phyloP scores from a whole-genome alignment of 2,888 invertebrate species.

The Mylabris sibirica region DNA sequence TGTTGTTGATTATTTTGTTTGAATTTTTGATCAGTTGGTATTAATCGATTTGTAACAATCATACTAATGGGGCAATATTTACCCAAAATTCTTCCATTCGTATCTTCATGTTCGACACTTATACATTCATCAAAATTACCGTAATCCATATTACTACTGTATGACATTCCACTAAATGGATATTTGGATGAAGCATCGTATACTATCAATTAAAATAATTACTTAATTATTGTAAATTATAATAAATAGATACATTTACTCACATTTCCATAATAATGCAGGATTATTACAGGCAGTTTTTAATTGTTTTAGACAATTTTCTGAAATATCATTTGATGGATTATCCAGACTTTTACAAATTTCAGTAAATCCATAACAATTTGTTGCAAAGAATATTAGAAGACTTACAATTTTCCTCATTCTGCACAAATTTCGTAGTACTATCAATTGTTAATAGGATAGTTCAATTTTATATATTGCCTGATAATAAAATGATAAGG shows the following conservation, averaged over 20 bases:
- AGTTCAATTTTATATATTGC: no score
- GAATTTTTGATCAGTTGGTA: background rate
- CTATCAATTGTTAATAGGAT: no score
- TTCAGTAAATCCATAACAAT: background rate
- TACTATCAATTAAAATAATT: conserved; percentile 17
- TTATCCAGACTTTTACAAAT: background rate
- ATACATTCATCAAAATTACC: conserved; percentile 32
- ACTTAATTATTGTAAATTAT: no score
- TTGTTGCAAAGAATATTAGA: background rate
- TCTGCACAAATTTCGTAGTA: no score
- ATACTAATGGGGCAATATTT: conserved; percentile 24
- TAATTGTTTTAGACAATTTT: conserved; percentile 23
- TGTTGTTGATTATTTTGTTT: no score
- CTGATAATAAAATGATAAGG: no score
- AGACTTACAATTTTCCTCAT: no score
- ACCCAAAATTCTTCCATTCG: conserved; percentile 19
- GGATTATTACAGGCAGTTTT: conserved; percentile 16
- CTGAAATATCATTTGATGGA: background rate
- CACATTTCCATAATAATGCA: conserved; percentile 18
- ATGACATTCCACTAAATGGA: conserved; percentile 4
- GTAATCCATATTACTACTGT: conserved; percentile 23
- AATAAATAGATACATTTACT: conserved; percentile 10
- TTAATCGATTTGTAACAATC: conserved; percentile 12
- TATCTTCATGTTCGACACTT: conserved; percentile 14
- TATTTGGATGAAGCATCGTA: conserved; percentile 19